A percentile compares a stretch with the other conserved stretches of the same genome.
These are phyloP conservation scores for Phortica variegata DNA, from an alignment of 1,140 invertebrate species.

Conservation along the genomic window DNA sequence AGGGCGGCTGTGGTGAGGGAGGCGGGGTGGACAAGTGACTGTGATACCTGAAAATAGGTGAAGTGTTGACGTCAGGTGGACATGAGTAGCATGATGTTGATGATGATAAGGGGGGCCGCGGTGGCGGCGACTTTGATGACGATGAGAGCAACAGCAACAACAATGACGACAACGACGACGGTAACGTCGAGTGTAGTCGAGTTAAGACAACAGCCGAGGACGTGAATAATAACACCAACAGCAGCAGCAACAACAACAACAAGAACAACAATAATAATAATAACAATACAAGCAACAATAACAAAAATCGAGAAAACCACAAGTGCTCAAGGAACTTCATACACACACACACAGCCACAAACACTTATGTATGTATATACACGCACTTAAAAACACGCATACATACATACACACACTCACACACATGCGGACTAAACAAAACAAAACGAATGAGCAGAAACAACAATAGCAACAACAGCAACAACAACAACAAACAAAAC, in stretches of 20 bases:
- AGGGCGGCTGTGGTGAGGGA: too few relatives aligned
- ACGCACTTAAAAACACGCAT: too few relatives aligned
- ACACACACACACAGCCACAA: too few relatives aligned
- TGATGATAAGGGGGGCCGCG: not conserved
- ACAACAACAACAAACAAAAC: not conserved
- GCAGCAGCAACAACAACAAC: not conserved
- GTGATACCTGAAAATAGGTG: slow-evolving; percentile 3
- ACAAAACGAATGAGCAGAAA: not conserved
- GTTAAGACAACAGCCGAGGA: not conserved
- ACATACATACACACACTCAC: too few relatives aligned
- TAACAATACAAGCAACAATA: too few relatives aligned
- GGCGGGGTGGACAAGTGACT: too few relatives aligned
- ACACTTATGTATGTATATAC: too few relatives aligned
- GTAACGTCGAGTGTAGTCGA: too few relatives aligned
- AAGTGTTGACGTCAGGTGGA: slow-evolving; percentile 5
- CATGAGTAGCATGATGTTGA: not conserved
- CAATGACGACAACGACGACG: not conserved
- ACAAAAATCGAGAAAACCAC: too few relatives aligned
- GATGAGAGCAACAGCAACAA: not conserved
- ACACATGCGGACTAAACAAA: not conserved
- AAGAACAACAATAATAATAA: too few relatives aligned
- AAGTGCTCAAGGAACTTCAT: too few relatives aligned
- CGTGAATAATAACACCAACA: too few relatives aligned
- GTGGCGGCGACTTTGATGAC: not conserved
- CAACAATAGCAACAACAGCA: not conserved